Evolutionary conservation across 2,797 vertebrate genomes (phyloP).

Genomic region (Xerus rutilus): DNA sequence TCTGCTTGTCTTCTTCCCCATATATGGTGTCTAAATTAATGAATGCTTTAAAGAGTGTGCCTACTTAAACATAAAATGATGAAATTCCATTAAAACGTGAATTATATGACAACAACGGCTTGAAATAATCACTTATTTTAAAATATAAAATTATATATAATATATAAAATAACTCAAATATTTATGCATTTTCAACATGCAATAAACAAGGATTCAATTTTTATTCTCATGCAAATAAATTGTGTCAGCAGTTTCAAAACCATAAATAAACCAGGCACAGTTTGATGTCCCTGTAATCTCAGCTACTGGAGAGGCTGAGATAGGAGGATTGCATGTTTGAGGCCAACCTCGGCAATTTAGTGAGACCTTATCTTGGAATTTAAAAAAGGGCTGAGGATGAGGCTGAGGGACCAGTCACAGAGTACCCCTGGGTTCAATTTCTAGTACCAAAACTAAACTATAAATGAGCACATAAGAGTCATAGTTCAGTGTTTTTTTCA

Average conservation of each 20-base stretch:
- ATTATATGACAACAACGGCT: neutral
- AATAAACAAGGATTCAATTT: neutral
- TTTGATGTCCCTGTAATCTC: too few relatives aligned
- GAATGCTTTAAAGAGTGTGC: neutral
- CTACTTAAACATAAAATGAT: conserved; percentile 15
- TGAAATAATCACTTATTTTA: neutral
- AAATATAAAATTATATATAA: neutral
- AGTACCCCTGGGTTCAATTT: too few relatives aligned
- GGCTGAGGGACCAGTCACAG: too few relatives aligned
- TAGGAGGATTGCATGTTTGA: too few relatives aligned
- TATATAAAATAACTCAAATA: neutral
- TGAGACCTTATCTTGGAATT: too few relatives aligned
- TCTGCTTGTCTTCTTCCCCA: neutral
- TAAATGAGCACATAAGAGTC: neutral
- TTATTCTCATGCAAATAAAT: conserved; percentile 21
- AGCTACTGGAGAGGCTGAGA: too few relatives aligned
- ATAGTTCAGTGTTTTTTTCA: neutral
- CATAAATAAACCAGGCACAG: too few relatives aligned
- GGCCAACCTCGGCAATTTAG: too few relatives aligned
- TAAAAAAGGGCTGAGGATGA: too few relatives aligned
- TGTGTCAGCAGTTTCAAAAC: neutral
- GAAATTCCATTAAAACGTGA: neutral
- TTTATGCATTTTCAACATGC: too few relatives aligned
- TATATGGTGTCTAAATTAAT: conserved; percentile 1
- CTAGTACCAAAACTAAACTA: neutral